Conservation (phyloP, 2,797 vertebrate species). For the Pseudopleuronectes americanus region DNA sequence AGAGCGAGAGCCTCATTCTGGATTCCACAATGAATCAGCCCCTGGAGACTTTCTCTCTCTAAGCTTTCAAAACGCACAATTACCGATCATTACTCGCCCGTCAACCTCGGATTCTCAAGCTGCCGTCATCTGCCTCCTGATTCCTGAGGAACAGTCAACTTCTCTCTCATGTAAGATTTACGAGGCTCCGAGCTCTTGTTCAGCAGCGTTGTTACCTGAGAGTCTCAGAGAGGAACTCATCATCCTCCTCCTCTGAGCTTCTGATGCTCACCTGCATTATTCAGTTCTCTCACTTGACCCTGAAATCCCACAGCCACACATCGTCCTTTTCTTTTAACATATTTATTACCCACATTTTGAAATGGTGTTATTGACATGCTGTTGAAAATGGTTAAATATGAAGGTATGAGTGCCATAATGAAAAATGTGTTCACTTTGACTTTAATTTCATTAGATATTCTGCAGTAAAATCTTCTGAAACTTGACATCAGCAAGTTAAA, state of each 20-base stretch:
- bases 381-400: too few species aligned
- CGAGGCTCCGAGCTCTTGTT: not conserved
- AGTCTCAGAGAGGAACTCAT: too few species aligned
- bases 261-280: not conserved
- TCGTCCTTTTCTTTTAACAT: too few species aligned
- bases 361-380: too few species aligned
- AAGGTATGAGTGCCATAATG: too few species aligned
- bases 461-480: too few species aligned
- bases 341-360: too few species aligned
- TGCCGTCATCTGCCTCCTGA: not conserved
- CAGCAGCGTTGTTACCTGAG: not conserved
- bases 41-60: not conserved
- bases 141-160: slow-evolving; percentile 9
- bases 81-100: slow-evolving; percentile 10
- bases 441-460: too few species aligned
- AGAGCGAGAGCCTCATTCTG: not conserved
- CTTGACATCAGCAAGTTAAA: too few species aligned
- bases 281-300: not conserved
- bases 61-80: slow-evolving; percentile 2
- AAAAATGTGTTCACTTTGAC: too few species aligned
- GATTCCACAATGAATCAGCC: slow-evolving; percentile 2
- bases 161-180: not conserved
- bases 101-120: not conserved
- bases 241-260: not conserved
- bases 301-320: not conserved